Evolutionary conservation across 2,888 invertebrate species (phyloP).

Genomic region (Lordiphosa fenestrarum): DNA sequence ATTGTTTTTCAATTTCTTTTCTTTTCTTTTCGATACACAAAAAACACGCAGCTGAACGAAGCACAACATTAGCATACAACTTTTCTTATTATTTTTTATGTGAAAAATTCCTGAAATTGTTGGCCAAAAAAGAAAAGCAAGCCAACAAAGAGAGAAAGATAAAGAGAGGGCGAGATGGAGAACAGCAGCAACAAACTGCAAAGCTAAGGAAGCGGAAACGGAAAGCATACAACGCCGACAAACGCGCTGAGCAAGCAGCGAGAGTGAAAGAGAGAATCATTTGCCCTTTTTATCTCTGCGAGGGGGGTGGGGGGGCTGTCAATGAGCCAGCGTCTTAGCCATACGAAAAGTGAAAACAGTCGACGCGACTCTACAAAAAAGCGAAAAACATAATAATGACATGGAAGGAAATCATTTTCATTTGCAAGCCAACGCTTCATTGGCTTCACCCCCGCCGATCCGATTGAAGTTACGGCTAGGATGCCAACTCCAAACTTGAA

Average conservation of each 20-base stretch:
- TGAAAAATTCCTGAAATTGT: conserved; percentile 60
- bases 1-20: conserved; percentile 70
- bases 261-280: conserved; percentile 4
- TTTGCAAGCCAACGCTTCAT: conserved; percentile 63
- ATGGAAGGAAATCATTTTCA: conserved; percentile 74
- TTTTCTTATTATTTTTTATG: conserved; percentile 74
- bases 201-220: conserved; percentile 73
- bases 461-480: conserved; percentile 35
- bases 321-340: conserved; percentile 27
- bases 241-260: conserved; percentile 48
- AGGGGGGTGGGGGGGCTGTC: conserved; percentile 17
- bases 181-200: conserved; percentile 57
- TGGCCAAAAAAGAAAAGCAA: conserved; percentile 11
- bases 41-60: conserved; percentile 34
- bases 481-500: conserved; percentile 13
- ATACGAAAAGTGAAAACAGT: conserved; percentile 64
- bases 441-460: conserved; percentile 18
- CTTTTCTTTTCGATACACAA: conserved; percentile 54
- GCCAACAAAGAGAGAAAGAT: conserved; percentile 37
- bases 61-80: conserved; percentile 68
- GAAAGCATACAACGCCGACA: conserved; percentile 72
- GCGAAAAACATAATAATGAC: conserved; percentile 62
- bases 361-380: conserved; percentile 24
- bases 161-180: conserved; percentile 11
- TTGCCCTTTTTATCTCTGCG: conserved; percentile 8